A percentile compares a stretch with the other conserved stretches of the same genome.
These are phyloP conservation scores for Cantharis rufa DNA, from an alignment of 2,888 invertebrate species.

Conservation along the genomic window DNA sequence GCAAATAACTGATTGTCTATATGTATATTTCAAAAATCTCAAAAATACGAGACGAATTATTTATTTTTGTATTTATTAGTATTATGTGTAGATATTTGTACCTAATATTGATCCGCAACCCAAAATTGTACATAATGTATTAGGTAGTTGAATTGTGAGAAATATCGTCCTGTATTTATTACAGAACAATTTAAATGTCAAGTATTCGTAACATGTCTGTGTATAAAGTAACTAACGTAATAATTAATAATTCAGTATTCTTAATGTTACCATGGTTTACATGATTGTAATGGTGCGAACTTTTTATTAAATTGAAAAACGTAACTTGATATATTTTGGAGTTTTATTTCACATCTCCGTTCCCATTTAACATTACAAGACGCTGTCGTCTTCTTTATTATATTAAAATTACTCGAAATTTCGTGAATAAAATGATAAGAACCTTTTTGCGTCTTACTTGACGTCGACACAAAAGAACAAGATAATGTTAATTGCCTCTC, in stretches of 20 bases:
- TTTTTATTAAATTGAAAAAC: constrained; percentile 48
- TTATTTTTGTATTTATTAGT: constrained; percentile 53
- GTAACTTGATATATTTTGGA: constrained; percentile 34
- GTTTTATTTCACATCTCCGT: constrained; percentile 31
- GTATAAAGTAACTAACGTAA: constrained; percentile 42
- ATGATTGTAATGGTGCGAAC: constrained; percentile 38
- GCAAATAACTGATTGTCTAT: constrained; percentile 28
- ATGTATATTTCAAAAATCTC: constrained; percentile 30
- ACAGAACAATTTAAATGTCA: constrained; percentile 42
- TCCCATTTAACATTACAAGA: constrained; percentile 20
- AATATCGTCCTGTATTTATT: constrained; percentile 35
- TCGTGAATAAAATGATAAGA: constrained; percentile 20
- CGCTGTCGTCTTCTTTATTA: constrained; percentile 20
- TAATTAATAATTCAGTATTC: constrained; percentile 54
- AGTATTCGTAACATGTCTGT: constrained; percentile 41
- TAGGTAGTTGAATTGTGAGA: constrained; percentile 32
- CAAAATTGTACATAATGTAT: constrained; percentile 27
- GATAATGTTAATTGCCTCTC: constrained; percentile 26
- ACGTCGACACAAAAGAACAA: constrained; percentile 21
- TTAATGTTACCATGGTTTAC: constrained; percentile 53
- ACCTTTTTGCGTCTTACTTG: constrained; percentile 17
- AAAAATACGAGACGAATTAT: constrained; percentile 41
- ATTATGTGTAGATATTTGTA: constrained; percentile 39
- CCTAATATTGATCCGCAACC: constrained; percentile 20
- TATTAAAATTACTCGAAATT: constrained; percentile 23